phyloP scores from a whole-genome alignment of 2,888 invertebrate species.

The Mythimna loreyi region DNA sequence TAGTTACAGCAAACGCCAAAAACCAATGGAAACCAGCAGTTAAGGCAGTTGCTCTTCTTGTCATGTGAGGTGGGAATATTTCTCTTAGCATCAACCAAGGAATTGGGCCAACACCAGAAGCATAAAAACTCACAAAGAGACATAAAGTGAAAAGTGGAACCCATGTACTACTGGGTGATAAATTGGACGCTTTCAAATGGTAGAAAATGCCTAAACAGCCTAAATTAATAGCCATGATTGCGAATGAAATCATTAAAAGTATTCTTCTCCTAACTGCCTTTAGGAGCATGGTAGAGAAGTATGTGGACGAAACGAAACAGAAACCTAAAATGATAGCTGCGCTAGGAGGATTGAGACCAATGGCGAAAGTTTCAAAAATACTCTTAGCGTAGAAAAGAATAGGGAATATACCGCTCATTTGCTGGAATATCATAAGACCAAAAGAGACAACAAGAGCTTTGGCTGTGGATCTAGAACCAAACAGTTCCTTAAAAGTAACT shows the following conservation, averaged over 20 bases:
- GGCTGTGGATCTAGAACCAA: slow-evolving; percentile 81
- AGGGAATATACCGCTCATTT: slow-evolving; percentile 91
- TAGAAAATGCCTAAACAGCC: slow-evolving; percentile 88
- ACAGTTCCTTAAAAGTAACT: slow-evolving; percentile 85
- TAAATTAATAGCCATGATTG: slow-evolving; percentile 90
- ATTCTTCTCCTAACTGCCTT: slow-evolving; percentile 92
- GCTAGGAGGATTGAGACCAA: slow-evolving; percentile 80
- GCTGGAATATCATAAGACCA: slow-evolving; percentile 93
- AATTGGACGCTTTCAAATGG: slow-evolving; percentile 76
- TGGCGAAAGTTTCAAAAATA: slow-evolving; percentile 89
- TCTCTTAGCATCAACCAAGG: slow-evolving; percentile 94
- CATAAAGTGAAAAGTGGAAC: slow-evolving; percentile 91
- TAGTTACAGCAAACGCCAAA: slow-evolving; percentile 92
- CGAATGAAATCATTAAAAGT: slow-evolving; percentile 91
- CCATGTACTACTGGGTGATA: slow-evolving; percentile 80
- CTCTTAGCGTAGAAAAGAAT: slow-evolving; percentile 91
- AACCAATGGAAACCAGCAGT: slow-evolving; percentile 93
- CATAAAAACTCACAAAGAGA: slow-evolving; percentile 91
- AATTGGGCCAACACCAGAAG: slow-evolving; percentile 93
- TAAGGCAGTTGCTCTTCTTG: slow-evolving; percentile 92
- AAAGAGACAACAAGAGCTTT: slow-evolving; percentile 88
- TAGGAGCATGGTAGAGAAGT: slow-evolving; percentile 90
- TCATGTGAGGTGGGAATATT: slow-evolving; percentile 92
- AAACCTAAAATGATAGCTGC: slow-evolving; percentile 91
- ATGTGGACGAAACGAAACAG: slow-evolving; percentile 91